Evolutionary conservation across 37 sponge, comb jelly and placozoan genomes (phyloP).

Genomic region (Tethya wilhelma): DNA sequence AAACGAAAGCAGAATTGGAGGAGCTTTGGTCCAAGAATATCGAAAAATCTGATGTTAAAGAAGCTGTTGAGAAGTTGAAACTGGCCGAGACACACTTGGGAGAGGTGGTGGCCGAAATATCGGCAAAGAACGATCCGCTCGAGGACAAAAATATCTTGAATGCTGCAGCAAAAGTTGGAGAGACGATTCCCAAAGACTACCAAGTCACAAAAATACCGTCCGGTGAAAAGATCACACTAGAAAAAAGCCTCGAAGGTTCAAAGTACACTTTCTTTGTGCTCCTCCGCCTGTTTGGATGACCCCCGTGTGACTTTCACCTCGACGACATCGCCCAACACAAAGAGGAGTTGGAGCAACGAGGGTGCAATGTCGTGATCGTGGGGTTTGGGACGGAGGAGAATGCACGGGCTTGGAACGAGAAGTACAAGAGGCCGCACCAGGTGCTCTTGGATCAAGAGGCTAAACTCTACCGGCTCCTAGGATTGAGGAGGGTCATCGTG

Average conservation of each 20-base stretch:
- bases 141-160: background rate
- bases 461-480: slow-evolving; percentile 49
- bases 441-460: slow-evolving; percentile 20
- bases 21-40: background rate
- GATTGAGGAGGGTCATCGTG: slow-evolving; percentile 39
- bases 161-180: background rate
- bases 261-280: slow-evolving; percentile 56
- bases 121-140: background rate
- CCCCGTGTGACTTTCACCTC: slow-evolving; percentile 65
- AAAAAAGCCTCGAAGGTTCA: slow-evolving; percentile 2
- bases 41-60: background rate
- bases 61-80: slow-evolving; percentile 27
- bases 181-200: background rate
- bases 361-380: slow-evolving; percentile 24
- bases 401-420: slow-evolving; percentile 26
- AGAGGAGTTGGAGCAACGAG: background rate
- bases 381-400: background rate
- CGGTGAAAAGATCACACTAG: background rate
- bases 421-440: background rate
- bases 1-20: slow-evolving; percentile 23
- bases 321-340: background rate
- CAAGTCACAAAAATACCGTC: background rate
- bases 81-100: slow-evolving; percentile 17
- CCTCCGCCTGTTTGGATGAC: slow-evolving; percentile 64
- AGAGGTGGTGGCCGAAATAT: slow-evolving; percentile 5